Percentiles rank a stretch among this genome's conserved stretches.
Conservation (phyloP, 23 tunicate genomes). For the Ciona savignyi region DNA sequence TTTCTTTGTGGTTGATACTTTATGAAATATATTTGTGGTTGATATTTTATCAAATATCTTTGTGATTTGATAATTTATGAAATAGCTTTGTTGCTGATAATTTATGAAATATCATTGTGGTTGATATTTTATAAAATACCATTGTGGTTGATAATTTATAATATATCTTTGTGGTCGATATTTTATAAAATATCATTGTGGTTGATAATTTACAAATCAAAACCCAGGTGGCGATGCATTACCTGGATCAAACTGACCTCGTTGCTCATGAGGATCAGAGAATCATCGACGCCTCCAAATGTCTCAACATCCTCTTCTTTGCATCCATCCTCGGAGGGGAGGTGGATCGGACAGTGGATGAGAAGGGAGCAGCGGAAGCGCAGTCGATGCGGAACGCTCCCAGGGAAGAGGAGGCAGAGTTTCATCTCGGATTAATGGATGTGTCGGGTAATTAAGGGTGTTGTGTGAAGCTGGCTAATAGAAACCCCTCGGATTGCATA, state of each 20-base stretch:
- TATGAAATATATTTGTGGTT: neutral
- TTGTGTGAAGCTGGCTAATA: no score
- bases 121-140: neutral
- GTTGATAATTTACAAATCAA: no score
- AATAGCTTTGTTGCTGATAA: no score
- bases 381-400: no score
- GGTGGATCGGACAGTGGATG: constrained; percentile 19
- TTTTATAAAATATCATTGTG: neutral
- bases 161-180: neutral
- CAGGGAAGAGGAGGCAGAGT: no score
- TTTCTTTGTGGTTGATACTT: neutral
- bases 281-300: constrained; percentile 35
- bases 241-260: no score
- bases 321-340: constrained; percentile 68
- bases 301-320: constrained; percentile 50
- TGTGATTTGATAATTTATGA: no score
- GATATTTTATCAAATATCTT: no score
- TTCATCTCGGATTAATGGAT: no score
- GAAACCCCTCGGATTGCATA: no score
- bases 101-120: neutral
- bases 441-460: no score
- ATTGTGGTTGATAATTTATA: neutral
- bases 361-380: constrained; percentile 5
- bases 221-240: no score
- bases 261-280: constrained; percentile 18